Conservation (phyloP, 2,888 invertebrate genomes). For the Ophonus ardosiacus region DNA sequence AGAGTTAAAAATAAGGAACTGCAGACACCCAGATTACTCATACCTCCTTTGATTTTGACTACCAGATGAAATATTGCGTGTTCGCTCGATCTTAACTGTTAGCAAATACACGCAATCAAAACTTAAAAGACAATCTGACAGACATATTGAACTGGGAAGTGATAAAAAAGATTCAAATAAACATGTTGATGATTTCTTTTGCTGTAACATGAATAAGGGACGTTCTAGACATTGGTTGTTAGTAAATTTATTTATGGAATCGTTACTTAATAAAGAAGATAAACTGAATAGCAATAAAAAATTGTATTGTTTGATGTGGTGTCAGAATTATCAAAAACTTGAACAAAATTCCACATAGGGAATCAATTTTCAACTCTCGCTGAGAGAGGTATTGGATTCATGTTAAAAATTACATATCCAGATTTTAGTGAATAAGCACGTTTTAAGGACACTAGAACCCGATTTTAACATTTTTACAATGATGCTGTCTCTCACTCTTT, state of each 20-base stretch:
- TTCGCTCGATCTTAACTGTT: neutral
- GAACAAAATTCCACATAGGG: too few relatives aligned
- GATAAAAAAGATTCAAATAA: neutral
- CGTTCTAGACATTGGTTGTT: neutral
- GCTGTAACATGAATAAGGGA: neutral
- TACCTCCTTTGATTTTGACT: slow-evolving; percentile 1
- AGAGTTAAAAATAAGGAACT: slow-evolving; percentile 10
- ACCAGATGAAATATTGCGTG: neutral
- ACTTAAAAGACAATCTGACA: neutral
- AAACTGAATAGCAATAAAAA: neutral
- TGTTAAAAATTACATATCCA: too few relatives aligned
- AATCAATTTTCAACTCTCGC: too few relatives aligned
- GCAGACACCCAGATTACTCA: slow-evolving; percentile 2
- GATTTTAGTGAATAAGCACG: too few relatives aligned
- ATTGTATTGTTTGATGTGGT: too few relatives aligned
- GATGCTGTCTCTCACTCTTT: too few relatives aligned
- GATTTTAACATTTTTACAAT: too few relatives aligned
- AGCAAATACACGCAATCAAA: neutral
- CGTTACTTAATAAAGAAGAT: neutral
- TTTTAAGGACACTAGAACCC: too few relatives aligned
- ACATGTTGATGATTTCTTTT: neutral
- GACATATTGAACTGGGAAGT: neutral
- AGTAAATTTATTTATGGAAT: neutral
- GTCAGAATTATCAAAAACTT: too few relatives aligned
- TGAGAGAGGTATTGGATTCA: too few relatives aligned